Conservation (phyloP, 1,140 invertebrate species). For the Sitobion miscanthi region DNA sequence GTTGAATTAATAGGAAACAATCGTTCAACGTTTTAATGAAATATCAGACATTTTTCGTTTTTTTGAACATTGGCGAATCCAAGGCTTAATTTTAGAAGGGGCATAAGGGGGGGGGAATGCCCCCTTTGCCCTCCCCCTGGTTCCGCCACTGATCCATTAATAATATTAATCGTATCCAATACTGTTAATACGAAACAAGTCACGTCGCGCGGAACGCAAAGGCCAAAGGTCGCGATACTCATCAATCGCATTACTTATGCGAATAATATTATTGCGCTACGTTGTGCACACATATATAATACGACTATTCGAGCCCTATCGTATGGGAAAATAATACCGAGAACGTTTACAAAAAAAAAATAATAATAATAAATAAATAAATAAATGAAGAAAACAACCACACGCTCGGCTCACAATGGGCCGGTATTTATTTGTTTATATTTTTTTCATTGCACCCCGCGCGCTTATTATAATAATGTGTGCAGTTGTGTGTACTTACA, state of each 20-base stretch:
- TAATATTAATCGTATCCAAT: neutral
- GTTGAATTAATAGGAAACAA: neutral
- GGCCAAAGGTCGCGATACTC: neutral
- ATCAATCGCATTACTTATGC: neutral
- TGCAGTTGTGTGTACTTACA: neutral
- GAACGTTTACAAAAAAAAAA: neutral
- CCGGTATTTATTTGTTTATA: conserved; percentile 10
- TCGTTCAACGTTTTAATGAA: neutral
- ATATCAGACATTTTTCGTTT: neutral
- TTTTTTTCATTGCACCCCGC: neutral
- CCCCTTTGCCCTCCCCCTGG: no score
- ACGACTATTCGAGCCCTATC: neutral
- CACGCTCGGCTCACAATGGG: neutral
- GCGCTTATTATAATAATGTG: neutral
- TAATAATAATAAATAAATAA: neutral
- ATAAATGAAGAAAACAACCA: neutral
- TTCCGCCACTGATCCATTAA: neutral
- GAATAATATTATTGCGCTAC: neutral
- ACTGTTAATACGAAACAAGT: neutral
- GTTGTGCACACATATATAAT: neutral
- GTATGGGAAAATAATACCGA: neutral
- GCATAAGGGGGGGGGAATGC: no score
- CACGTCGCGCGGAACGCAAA: neutral
- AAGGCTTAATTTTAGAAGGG: no score
- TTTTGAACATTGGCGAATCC: neutral